Conservation (phyloP, 92 coral and sea anemone genomes). For the Galaxea fascicularis region DNA sequence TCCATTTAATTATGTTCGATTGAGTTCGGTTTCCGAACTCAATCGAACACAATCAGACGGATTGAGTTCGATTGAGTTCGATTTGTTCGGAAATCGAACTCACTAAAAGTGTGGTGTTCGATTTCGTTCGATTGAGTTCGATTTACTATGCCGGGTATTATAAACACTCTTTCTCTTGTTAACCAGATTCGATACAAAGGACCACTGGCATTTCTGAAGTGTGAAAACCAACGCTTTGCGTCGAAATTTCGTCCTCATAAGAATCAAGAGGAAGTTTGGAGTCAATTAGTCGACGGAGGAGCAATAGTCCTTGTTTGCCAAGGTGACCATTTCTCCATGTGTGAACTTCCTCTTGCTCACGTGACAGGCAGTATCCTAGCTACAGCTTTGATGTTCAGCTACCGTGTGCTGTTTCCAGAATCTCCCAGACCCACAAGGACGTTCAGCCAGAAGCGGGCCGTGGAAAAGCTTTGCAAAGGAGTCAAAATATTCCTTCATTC, state of each 20-base stretch:
- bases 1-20: no score
- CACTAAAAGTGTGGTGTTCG: no score
- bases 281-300: constrained; percentile 61
- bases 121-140: no score
- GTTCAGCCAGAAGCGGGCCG: constrained; percentile 62
- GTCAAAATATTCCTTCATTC: constrained; percentile 54
- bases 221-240: constrained; percentile 53
- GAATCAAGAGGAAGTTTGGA: constrained; percentile 66
- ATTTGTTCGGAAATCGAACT: no score
- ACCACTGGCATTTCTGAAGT: constrained; percentile 60
- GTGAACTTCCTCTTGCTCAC: constrained; percentile 67
- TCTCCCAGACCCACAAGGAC: constrained; percentile 35
- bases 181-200: constrained; percentile 64
- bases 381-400: constrained; percentile 58
- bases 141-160: no score
- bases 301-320: constrained; percentile 68
- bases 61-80: no score
- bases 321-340: constrained; percentile 73
- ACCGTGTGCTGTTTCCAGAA: constrained; percentile 58
- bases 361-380: constrained; percentile 74
- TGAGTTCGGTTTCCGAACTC: no score
- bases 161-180: background rate
- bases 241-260: constrained; percentile 13
- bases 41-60: no score
- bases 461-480: constrained; percentile 46